Evolutionary conservation across 2,888 invertebrate species (phyloP), one percentile per base, ranked within the genome.

Genomic region (Coleophora deauratella): DNA sequence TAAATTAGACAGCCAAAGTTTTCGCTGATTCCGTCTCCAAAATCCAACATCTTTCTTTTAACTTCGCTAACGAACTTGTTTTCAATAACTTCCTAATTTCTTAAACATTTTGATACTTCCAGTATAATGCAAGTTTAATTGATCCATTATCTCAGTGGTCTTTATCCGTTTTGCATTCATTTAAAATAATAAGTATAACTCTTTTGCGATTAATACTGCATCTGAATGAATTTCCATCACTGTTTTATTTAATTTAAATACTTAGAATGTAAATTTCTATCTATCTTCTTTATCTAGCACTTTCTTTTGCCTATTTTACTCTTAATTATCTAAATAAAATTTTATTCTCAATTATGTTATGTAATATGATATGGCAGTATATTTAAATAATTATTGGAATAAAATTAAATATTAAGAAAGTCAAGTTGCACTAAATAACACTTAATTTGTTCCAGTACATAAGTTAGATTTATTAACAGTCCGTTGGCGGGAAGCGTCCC

Each of bases 381-480:
- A 21, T 21, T 21, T 21, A 21, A 21, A 21, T 21, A 21, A 21
- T 21, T 21, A 21, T 21, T 73, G 61, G 71, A 57, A 59, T 66
- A 66, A 63, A 57, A 34, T 38, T 31, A n/a, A 27, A 21, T 66
- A 64, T 63, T 59, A 62, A 70, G 57, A 59, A 72, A 70, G 57
- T 65, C 60, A 64, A 68, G 62, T 21, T 75, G 80, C 81, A 81
- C 77, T 71, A 66, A 73, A 78, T 75, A 78, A 76, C 72, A 72
- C 62, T 66, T 68, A 71, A 77, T 71, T 39, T 42, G 40, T 45
- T 60, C 70, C 59, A 62, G 55, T 71, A 66, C 54, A 57, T 70
- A 66, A 72, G 65, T 65, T 73, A 73, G 65, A 61, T 64, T 57
- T 62, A 68, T 64, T 72, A 74, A 74, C 69, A 59, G 57, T 59